These are phyloP conservation scores for Onychomys arenicola DNA, from an alignment of 2,797 vertebrate genomes.

Conservation along the genomic window DNA sequence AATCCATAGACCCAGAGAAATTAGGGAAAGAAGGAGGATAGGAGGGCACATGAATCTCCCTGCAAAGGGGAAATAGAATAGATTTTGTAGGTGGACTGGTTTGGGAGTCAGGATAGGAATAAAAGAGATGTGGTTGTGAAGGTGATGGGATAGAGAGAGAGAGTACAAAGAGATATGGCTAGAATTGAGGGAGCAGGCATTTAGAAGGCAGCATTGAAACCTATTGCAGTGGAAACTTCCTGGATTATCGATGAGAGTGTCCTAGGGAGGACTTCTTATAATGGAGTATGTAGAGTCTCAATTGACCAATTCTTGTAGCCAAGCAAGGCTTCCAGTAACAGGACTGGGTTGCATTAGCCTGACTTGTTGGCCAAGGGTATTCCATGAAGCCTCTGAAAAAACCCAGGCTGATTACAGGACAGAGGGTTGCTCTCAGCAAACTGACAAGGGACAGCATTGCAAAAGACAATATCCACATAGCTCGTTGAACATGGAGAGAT, in stretches of 20 bases:
- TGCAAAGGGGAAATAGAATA: background rate
- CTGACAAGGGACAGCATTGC: background rate
- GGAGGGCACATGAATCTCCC: background rate
- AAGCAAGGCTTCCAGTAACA: background rate
- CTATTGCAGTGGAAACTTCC: background rate
- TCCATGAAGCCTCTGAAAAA: background rate
- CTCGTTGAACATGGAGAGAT: background rate
- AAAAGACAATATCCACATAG: background rate
- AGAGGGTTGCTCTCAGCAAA: background rate
- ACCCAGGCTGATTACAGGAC: background rate
- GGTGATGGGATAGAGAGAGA: background rate
- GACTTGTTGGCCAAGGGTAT: background rate
- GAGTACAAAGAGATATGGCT: background rate
- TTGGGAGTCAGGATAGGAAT: fast-evolving
- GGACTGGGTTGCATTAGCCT: background rate
- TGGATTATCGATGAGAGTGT: background rate
- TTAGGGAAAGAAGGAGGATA: background rate
- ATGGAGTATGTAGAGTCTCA: background rate
- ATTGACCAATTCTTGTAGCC: background rate
- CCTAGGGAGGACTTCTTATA: background rate
- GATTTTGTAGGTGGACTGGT: background rate
- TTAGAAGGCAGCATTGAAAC: background rate
- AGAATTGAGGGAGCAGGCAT: background rate
- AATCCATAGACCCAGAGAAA: background rate
- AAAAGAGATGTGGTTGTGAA: background rate